Evolutionary conservation across 2,888 invertebrate genomes (phyloP).

Genomic region (Choristoneura rosaceana): DNA sequence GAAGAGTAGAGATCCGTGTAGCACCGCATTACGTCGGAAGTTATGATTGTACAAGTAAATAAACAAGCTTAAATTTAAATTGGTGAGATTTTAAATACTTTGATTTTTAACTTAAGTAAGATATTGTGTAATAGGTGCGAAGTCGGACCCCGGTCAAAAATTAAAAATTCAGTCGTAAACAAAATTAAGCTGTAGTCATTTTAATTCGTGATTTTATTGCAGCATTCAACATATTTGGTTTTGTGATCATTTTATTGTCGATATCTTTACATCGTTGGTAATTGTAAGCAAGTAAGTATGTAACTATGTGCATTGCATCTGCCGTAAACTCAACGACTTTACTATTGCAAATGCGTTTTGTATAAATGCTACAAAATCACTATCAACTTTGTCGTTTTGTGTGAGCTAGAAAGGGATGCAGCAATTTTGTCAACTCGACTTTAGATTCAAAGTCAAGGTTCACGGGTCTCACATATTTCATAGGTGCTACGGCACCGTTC

Average conservation of each 20-base stretch:
- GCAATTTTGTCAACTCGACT: slow-evolving; percentile 21
- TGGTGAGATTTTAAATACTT: slow-evolving; percentile 10
- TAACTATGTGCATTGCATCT: slow-evolving; percentile 56
- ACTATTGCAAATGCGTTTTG: slow-evolving; percentile 69
- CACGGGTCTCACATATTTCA: slow-evolving; percentile 66
- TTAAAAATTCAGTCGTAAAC: slow-evolving; percentile 15
- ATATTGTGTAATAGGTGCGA: slow-evolving; percentile 29
- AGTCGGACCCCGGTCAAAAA: slow-evolving; percentile 17
- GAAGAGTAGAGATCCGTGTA: slow-evolving; percentile 52
- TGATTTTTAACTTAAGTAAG: slow-evolving; percentile 27
- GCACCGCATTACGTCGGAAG: slow-evolving; percentile 39
- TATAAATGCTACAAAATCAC: slow-evolving; percentile 55
- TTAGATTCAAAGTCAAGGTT: slow-evolving; percentile 48
- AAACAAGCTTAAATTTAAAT: slow-evolving; percentile 31
- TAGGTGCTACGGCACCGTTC: slow-evolving; percentile 69
- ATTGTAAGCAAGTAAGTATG: slow-evolving; percentile 11
- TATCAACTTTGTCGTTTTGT: slow-evolving; percentile 55
- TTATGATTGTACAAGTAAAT: slow-evolving; percentile 34
- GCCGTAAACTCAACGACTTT: slow-evolving; percentile 67
- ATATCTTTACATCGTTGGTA: slow-evolving; percentile 35
- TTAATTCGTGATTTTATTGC: slow-evolving; percentile 22
- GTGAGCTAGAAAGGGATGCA: slow-evolving; percentile 61
- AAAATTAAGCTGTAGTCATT: slow-evolving; percentile 20
- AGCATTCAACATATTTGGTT: slow-evolving; percentile 15
- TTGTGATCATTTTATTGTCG: slow-evolving; percentile 32